Evolutionary conservation across 1,140 invertebrate species (phyloP).

Genomic region (Ceratina calcarata): DNA sequence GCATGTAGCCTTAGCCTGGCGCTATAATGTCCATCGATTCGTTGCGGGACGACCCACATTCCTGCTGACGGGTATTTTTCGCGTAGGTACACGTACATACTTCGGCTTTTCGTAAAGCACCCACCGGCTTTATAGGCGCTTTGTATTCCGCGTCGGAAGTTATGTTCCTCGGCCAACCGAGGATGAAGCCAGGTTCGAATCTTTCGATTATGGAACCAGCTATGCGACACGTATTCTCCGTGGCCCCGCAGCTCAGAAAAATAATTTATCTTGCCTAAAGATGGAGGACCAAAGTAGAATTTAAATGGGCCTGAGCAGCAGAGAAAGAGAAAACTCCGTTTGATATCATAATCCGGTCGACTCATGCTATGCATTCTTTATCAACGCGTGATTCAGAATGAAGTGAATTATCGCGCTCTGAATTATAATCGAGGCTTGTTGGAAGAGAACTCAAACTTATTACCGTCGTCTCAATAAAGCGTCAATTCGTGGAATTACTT

Average conservation of each 20-base stretch:
- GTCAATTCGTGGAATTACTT: not conserved
- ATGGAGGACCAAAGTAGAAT: not conserved
- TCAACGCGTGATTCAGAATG: not conserved
- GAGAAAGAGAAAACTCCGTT: not conserved
- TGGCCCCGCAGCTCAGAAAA: not conserved
- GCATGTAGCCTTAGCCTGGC: too few relatives aligned
- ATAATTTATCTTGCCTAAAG: slow-evolving; percentile 20
- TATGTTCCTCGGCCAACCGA: not conserved
- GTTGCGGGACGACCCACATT: slow-evolving; percentile 5
- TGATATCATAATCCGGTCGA: slow-evolving; percentile 1
- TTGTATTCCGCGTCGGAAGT: not conserved
- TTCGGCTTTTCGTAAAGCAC: not conserved
- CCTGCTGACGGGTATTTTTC: slow-evolving; percentile 19
- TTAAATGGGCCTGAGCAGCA: not conserved
- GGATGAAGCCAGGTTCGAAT: slow-evolving; percentile 7
- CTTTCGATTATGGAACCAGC: slow-evolving; percentile 18
- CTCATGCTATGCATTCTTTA: not conserved
- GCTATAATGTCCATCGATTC: slow-evolving; percentile 22
- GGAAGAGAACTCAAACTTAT: not conserved
- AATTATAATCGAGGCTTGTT: not conserved
- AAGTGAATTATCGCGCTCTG: not conserved
- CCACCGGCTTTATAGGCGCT: not conserved
- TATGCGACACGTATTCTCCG: not conserved
- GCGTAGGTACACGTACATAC: not conserved
- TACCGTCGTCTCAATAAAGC: slow-evolving; percentile 4